phyloP scores from a whole-genome alignment of 1,140 invertebrate species.

The Cydia splendana region DNA sequence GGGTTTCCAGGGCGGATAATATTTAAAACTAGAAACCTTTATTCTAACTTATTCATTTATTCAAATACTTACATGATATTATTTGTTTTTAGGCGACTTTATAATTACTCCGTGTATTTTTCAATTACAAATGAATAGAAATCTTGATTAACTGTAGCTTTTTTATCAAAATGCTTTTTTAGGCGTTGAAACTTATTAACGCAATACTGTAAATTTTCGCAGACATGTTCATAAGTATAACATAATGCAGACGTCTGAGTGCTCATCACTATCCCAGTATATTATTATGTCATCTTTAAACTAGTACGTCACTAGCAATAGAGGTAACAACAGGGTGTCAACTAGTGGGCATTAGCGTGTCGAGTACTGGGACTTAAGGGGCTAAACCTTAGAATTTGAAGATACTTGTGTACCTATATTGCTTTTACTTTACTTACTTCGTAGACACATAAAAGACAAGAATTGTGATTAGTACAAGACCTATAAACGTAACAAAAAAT shows the following conservation, averaged over 20 bases:
- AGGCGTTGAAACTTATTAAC: background rate
- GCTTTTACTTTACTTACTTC: no score
- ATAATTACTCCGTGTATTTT: background rate
- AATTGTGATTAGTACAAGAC: background rate
- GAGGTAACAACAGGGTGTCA: no score
- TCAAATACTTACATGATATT: background rate
- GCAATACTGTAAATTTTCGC: background rate
- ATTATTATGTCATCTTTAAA: no score
- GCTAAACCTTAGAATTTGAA: background rate
- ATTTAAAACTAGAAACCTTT: background rate
- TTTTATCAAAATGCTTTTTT: no score
- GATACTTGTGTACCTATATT: background rate
- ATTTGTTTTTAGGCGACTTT: background rate
- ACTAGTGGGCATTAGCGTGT: no score
- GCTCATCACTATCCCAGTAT: no score
- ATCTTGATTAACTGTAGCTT: no score
- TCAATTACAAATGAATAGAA: background rate
- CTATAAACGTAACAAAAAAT: background rate
- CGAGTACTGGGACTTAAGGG: no score
- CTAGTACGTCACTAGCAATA: no score
- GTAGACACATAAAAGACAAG: background rate
- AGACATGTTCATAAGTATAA: background rate
- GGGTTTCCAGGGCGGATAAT: conserved; percentile 5
- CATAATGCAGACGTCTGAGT: no score
- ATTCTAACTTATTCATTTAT: background rate